A percentile compares a stretch with the other conserved stretches of the same genome.
Evolutionary conservation across 1,140 invertebrate genomes (phyloP).

Genomic region (Pinna nobilis): DNA sequence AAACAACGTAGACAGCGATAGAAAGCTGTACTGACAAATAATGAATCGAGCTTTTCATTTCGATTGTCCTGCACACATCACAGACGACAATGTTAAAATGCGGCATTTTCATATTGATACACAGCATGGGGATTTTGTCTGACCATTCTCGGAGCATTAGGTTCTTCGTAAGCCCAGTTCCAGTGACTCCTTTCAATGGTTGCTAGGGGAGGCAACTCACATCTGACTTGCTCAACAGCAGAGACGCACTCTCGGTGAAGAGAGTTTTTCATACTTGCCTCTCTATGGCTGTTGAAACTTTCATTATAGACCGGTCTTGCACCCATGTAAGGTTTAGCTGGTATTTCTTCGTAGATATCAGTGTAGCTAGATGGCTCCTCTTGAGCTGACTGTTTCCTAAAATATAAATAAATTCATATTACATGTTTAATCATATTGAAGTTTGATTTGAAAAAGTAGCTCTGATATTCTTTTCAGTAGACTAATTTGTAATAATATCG

Average conservation of each 20-base stretch:
- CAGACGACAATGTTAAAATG: neutral
- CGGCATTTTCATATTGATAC: conserved; percentile 6
- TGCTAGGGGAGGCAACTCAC: neutral
- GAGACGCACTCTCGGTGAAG: too few species aligned
- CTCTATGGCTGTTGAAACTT: neutral
- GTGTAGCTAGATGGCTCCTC: too few species aligned
- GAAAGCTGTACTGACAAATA: too few species aligned
- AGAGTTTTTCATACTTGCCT: neutral
- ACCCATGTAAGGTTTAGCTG: conserved; percentile 8
- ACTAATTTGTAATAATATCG: neutral
- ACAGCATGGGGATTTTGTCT: neutral
- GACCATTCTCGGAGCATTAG: neutral
- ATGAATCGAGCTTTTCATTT: too few species aligned
- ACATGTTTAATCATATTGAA: too few species aligned
- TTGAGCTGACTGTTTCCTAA: too few species aligned
- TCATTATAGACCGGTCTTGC: conserved; percentile 1
- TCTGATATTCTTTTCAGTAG: too few species aligned
- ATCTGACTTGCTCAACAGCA: too few species aligned
- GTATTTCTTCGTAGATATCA: conserved; percentile 37
- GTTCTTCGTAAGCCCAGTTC: conserved; percentile 25
- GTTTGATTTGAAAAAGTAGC: too few species aligned
- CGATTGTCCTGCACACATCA: too few species aligned
- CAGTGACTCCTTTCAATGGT: conserved; percentile 3
- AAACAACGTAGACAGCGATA: too few species aligned
- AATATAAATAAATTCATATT: too few species aligned